These are phyloP conservation scores for Passerina amoena DNA, from an alignment of 2,113 vertebrate genomes.

Conservation along the genomic window DNA sequence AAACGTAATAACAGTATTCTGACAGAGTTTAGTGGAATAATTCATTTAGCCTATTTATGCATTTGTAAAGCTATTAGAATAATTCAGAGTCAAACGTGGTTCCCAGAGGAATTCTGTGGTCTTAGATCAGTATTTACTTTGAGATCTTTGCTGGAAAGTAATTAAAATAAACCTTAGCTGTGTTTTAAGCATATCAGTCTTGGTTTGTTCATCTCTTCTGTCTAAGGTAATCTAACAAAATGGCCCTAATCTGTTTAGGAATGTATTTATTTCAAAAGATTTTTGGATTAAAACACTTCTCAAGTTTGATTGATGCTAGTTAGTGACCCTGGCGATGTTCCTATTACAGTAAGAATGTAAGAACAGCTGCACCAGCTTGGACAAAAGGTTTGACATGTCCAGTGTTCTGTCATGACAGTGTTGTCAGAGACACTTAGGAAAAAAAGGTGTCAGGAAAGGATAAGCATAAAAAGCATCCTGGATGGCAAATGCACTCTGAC, in stretches of 20 bases:
- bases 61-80: neutral
- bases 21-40: neutral
- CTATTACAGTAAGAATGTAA: neutral
- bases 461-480: neutral
- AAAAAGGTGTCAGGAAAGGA: neutral
- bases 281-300: neutral
- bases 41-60: neutral
- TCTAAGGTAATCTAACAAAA: neutral
- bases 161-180: neutral
- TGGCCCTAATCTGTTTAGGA: neutral
- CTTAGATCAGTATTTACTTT: neutral
- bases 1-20: neutral
- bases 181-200: neutral
- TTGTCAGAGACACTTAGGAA: neutral
- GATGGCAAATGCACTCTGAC: neutral
- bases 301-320: neutral
- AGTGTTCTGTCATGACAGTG: neutral
- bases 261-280: neutral
- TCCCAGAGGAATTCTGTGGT: neutral
- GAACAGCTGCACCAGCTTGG: neutral
- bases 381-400: neutral
- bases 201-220: neutral
- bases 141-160: conserved; percentile 7
- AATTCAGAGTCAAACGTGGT: neutral
- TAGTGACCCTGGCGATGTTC: neutral